Evolutionary conservation across 1,140 invertebrate genomes (phyloP), one percentile per base, ranked within the genome.

Genomic region (Drosophila funebris): DNA sequence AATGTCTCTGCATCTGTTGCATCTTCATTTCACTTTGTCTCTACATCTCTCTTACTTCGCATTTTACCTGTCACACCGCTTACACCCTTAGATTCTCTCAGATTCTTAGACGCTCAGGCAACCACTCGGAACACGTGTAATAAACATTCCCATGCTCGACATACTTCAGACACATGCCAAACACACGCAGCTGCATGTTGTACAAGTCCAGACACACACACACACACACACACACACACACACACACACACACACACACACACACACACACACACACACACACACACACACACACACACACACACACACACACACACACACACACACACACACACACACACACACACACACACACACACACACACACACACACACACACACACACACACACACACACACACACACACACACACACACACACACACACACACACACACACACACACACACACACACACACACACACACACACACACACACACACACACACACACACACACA

Each of bases 71-170:
- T 64, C 67, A 63, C 50, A 46, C n/a, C 48, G 46, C n/a, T 39
- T 44, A 27, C 18, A 43, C 58, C 7, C 9, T 54, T n/a, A 5
- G 37, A 13, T 14, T 16, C 13, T 4, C 44, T 14, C n/a, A 13
- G n/a, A 48, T n/a, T 22, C 44, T n/a, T 22, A 22, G 44, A 48
- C 44, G 44, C 22, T 22, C 44, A 57, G 41, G 3, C 60, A 62
- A 24, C 22, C 68, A 41, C 31, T 56, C 43, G 52, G 36, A 71
- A 48, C 61, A 64, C 13, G 52, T 57, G 68, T 66, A 57, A 71
- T 71, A 71, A 71, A 71, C 68, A 71, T 57, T 46, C 50, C 31
- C 67, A 69, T 62, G 66, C 50, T 64, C 50, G 46, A 62, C 57
- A 69, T 69, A 52, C 36, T 58, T 61, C 57, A 69, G 54, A 62